Conservation (phyloP, 2,797 vertebrate genomes). For the Ceryle rudis region DNA sequence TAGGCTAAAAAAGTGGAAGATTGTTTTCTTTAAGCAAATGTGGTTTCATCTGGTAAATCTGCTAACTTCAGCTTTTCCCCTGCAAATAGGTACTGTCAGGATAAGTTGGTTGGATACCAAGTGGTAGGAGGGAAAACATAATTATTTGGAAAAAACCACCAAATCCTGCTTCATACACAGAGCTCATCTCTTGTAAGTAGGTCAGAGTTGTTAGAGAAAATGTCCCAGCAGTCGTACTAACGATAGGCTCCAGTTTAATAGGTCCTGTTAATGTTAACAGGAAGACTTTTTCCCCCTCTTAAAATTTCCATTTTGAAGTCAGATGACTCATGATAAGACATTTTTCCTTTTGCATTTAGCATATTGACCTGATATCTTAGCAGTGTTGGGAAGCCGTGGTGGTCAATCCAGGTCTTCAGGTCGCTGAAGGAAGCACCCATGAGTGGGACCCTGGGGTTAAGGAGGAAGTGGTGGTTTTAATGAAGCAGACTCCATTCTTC, state of each 20-base stretch:
- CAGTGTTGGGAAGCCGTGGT: background rate
- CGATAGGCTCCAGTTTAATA: background rate
- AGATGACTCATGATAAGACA: background rate
- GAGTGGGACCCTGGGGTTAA: background rate
- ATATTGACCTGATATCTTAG: background rate
- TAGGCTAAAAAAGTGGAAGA: background rate
- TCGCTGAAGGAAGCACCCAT: background rate
- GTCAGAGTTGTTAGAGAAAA: background rate
- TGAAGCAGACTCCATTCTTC: conserved; percentile 20
- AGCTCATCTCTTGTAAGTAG: background rate
- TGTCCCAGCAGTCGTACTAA: rapidly evolving
- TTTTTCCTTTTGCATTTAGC: background rate
- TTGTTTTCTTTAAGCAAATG: background rate
- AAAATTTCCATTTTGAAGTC: background rate
- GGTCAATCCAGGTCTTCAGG: background rate
- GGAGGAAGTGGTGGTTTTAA: conserved; percentile 42
- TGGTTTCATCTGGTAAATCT: background rate
- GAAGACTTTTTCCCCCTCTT: background rate
- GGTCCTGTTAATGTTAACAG: background rate
- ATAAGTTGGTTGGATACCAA: background rate
- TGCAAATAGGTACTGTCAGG: background rate
- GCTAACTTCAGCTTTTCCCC: background rate
- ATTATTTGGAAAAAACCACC: background rate
- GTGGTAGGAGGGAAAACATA: background rate
- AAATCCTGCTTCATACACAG: background rate